A percentile compares a stretch with the other conserved stretches of the same genome.
phyloP scores from a whole-genome alignment of 2,888 invertebrate genomes.

The Chymomyza caudatula region DNA sequence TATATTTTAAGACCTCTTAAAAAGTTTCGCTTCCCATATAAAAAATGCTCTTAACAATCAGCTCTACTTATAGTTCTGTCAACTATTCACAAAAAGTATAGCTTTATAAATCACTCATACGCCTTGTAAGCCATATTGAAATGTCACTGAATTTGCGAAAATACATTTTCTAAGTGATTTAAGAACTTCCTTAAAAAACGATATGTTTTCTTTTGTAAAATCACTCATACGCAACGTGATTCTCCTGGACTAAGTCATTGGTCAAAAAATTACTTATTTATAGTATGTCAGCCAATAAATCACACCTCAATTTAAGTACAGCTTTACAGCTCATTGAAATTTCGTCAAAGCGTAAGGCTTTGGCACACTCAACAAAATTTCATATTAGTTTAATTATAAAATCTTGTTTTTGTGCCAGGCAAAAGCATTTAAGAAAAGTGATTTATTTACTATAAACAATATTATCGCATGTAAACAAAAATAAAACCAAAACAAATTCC shows the following conservation, averaged over 20 bases:
- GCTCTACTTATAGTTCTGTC: too few relatives aligned
- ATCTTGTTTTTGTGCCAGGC: slow-evolving; percentile 30
- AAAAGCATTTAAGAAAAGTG: slow-evolving; percentile 45
- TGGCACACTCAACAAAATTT: background rate
- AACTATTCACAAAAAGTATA: too few relatives aligned
- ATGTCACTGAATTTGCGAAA: too few relatives aligned
- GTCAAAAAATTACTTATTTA: slow-evolving; percentile 33
- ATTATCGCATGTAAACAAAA: slow-evolving; percentile 51
- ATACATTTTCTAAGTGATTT: too few relatives aligned
- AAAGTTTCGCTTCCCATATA: too few relatives aligned
- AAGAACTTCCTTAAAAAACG: too few relatives aligned
- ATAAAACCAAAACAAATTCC: slow-evolving; percentile 17
- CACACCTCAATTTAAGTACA: slow-evolving; percentile 28
- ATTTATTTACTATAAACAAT: slow-evolving; percentile 61
- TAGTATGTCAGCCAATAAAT: slow-evolving; percentile 41
- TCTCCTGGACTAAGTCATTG: background rate
- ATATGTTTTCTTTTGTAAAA: too few relatives aligned
- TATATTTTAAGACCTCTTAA: too few relatives aligned
- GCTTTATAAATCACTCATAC: too few relatives aligned
- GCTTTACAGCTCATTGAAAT: slow-evolving; percentile 23
- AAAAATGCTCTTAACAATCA: too few relatives aligned
- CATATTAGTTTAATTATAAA: slow-evolving; percentile 38
- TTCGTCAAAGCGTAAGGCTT: slow-evolving; percentile 34
- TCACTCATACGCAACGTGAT: slow-evolving; percentile 17
- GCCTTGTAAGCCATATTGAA: too few relatives aligned